Conservation (phyloP, 2,888 invertebrate genomes). For the Iphiclides podalirius region DNA sequence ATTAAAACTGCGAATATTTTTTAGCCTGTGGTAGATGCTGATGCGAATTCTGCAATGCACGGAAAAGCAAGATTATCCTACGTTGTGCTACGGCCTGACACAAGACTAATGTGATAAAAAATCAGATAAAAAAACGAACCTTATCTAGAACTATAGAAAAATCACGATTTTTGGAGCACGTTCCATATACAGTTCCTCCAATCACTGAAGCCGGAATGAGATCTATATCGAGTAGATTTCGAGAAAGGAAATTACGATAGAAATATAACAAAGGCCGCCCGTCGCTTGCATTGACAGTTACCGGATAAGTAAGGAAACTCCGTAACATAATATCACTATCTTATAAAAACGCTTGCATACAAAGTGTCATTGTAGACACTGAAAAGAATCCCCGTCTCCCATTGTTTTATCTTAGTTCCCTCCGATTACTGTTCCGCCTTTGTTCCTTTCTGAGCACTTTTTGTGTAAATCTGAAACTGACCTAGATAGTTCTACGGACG, state of each 20-base stretch:
- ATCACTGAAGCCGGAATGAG: no score
- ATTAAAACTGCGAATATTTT: no score
- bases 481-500: slow-evolving; percentile 21
- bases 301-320: not conserved
- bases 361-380: slow-evolving; percentile 18
- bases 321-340: slow-evolving; percentile 11
- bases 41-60: no score
- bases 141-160: no score
- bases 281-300: not conserved
- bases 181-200: no score
- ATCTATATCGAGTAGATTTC: no score
- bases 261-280: not conserved
- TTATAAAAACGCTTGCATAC: slow-evolving; percentile 12
- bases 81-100: no score
- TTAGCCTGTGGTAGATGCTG: no score
- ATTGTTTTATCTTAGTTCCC: slow-evolving; percentile 25
- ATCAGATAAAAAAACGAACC: no score
- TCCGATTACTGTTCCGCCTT: slow-evolving; percentile 23
- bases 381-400: slow-evolving; percentile 20
- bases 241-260: not conserved
- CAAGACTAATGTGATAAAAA: no score
- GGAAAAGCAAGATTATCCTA: no score
- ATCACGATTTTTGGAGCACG: no score
- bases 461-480: slow-evolving; percentile 24
- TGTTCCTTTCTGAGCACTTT: slow-evolving; percentile 22